phyloP scores from a whole-genome alignment of 2,113 vertebrate species.

The Morone saxatilis region DNA sequence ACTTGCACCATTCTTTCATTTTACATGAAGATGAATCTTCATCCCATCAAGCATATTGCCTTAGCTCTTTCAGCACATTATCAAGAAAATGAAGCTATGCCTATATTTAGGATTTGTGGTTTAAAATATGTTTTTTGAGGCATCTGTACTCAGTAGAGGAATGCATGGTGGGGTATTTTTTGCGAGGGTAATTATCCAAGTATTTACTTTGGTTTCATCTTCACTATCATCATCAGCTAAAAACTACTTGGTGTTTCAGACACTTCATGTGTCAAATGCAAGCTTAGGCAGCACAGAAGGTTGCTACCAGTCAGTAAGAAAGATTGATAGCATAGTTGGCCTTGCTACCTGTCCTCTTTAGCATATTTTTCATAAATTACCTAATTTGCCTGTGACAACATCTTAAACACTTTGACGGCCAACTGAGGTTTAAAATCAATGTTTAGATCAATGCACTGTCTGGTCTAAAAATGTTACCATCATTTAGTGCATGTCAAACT shows the following conservation, averaged over 20 bases:
- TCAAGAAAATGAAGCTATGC: neutral
- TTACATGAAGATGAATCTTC: slow-evolving; percentile 6
- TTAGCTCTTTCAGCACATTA: slow-evolving; percentile 1
- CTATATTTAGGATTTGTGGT: slow-evolving; percentile 5
- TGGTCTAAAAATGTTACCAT: neutral
- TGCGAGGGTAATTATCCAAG: neutral
- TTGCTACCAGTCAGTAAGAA: neutral
- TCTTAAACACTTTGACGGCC: slow-evolving; percentile 6
- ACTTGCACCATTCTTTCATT: neutral
- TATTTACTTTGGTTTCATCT: neutral
- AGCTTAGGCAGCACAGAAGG: neutral
- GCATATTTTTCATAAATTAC: slow-evolving; percentile 25
- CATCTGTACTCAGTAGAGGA: neutral
- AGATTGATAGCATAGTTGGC: slow-evolving; percentile 13
- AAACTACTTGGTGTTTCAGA: neutral
- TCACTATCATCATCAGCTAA: neutral
- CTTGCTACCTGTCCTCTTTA: neutral
- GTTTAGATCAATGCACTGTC: slow-evolving; percentile 3
- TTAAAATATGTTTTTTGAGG: slow-evolving; percentile 1
- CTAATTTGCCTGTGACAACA: slow-evolving; percentile 27
- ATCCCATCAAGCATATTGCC: slow-evolving; percentile 7
- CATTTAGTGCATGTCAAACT: neutral
- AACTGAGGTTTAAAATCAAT: slow-evolving; percentile 20
- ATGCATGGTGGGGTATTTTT: neutral
- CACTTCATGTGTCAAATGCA: neutral